Percentiles rank a stretch among this genome's conserved stretches.
Conservation (phyloP, 2,113 vertebrate species). For the Pseudopodoces humilis region DNA sequence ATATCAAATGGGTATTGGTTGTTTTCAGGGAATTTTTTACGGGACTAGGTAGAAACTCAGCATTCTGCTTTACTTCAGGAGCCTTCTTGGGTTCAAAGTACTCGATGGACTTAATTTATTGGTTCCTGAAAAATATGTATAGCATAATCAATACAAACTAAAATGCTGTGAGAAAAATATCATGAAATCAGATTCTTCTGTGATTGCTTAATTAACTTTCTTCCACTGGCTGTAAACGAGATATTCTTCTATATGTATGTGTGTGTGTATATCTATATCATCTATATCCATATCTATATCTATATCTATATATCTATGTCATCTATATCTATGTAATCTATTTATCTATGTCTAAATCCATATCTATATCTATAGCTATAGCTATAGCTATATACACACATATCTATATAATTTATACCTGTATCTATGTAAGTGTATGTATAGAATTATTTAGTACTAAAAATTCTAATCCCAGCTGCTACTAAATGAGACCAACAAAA, state of each 20-base stretch:
- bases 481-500: not conserved
- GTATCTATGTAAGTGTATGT: fast-evolving
- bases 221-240: not conserved
- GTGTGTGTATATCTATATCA: too few relatives aligned
- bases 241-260: not conserved
- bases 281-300: too few relatives aligned
- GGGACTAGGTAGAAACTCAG: not conserved
- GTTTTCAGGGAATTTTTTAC: not conserved
- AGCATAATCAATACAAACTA: not conserved
- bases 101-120: not conserved
- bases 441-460: not conserved
- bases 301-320: too few relatives aligned
- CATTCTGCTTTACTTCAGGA: not conserved
- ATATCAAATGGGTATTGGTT: not conserved
- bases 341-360: too few relatives aligned
- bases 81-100: not conserved
- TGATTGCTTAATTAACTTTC: not conserved
- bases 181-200: not conserved
- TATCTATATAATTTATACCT: not conserved
- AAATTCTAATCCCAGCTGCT: not conserved
- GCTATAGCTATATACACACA: fast-evolving
- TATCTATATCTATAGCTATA: too few relatives aligned
- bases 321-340: too few relatives aligned
- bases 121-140: not conserved
- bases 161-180: not conserved